Percentiles rank a stretch among this genome's conserved stretches.
These are phyloP conservation scores for Salvelinus sp. DNA, from an alignment of 2,113 vertebrate genomes.

Conservation along the genomic window DNA sequence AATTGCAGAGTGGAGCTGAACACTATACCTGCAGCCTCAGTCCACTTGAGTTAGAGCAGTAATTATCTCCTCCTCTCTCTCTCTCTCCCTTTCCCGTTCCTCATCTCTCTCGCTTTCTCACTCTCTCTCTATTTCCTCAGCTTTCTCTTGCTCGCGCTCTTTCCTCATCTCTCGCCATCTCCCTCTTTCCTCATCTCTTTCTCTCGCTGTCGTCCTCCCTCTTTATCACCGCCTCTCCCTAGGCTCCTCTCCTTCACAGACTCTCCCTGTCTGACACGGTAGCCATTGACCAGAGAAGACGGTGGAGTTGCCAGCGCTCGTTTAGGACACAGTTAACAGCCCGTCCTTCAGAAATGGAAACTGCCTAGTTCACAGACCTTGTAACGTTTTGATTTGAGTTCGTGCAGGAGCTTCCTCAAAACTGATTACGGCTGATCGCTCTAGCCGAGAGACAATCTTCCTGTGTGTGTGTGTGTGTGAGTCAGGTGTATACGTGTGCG, in stretches of 20 bases:
- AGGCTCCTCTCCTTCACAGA: neutral
- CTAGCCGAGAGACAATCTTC: neutral
- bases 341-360: slow-evolving; percentile 36
- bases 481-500: too few species aligned
- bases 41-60: neutral
- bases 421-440: slow-evolving; percentile 42
- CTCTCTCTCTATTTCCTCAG: too few species aligned
- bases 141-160: neutral
- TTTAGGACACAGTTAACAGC: slow-evolving; percentile 29
- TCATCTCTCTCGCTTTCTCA: too few species aligned
- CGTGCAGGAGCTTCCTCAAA: slow-evolving; percentile 27
- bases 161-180: neutral
- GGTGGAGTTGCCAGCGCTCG: neutral
- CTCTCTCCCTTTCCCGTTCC: neutral
- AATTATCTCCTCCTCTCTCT: neutral
- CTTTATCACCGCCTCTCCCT: neutral
- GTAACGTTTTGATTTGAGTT: slow-evolving; percentile 27
- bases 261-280: neutral
- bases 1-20: neutral
- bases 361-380: slow-evolving; percentile 18
- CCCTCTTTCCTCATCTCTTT: neutral
- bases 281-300: neutral
- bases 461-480: too few species aligned
- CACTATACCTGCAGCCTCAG: neutral
- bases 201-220: neutral